Percentiles rank a stretch among this genome's conserved stretches.
These are phyloP conservation scores for Physocephala rufipes DNA, from an alignment of 2,888 invertebrate species.

Conservation along the genomic window DNA sequence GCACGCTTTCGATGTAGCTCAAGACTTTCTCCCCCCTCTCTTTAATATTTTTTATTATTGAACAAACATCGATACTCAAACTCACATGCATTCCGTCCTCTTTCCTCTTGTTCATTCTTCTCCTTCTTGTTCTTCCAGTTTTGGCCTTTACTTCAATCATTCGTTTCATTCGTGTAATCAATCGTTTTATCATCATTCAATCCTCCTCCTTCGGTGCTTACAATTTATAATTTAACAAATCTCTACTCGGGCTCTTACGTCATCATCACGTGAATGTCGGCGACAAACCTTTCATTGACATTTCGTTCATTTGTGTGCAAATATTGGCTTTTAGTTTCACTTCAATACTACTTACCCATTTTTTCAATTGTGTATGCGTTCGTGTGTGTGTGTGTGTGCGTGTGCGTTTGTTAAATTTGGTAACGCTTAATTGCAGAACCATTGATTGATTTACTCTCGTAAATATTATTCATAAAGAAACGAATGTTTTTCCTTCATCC, in stretches of 20 bases:
- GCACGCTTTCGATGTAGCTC: neutral
- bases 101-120: neutral
- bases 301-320: slow-evolving; percentile 19
- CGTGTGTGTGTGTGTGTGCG: slow-evolving; percentile 8
- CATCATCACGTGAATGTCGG: slow-evolving; percentile 22
- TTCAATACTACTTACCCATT: neutral
- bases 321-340: slow-evolving; percentile 20
- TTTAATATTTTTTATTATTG: slow-evolving; percentile 13
- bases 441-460: slow-evolving; percentile 29
- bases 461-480: slow-evolving; percentile 21
- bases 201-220: neutral
- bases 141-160: too few relatives aligned
- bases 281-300: slow-evolving; percentile 23
- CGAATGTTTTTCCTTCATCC: neutral
- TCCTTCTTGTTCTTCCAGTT: too few relatives aligned
- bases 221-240: slow-evolving; percentile 25
- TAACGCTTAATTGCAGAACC: slow-evolving; percentile 19
- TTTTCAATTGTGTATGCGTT: neutral
- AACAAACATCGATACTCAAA: slow-evolving; percentile 4
- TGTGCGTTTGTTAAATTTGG: slow-evolving; percentile 15
- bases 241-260: slow-evolving; percentile 19
- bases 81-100: neutral
- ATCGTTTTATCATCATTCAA: too few relatives aligned
- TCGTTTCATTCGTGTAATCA: too few relatives aligned
- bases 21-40: too few relatives aligned